Base-by-base conservation (phyloP, 1,140 invertebrate genomes). In the Caenorhabditis latens region DNA sequence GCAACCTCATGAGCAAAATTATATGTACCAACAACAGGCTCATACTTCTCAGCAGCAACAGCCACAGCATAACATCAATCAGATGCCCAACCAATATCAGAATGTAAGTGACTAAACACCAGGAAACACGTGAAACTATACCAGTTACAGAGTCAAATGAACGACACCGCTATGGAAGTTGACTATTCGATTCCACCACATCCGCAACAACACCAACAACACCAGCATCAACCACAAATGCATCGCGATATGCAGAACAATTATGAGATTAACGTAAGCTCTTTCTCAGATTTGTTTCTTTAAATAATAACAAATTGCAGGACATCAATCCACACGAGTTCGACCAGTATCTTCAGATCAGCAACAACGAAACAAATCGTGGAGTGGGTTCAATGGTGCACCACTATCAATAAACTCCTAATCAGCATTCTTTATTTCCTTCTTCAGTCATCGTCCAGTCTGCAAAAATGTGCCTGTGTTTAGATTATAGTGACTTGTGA, bases 401-500 rank as follows among this genome's bases (percentile, higher is more conserved):
- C n/a, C 71, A 79, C 19, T 79, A 79, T 79, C 71, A 79, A 79
- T 79, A 50, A 79, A 21, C 24, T 32, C 53, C 71, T 79, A 79
- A 79, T 79, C 71, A 53, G 71, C 46, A 71, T 32, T 32, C 32
- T 32, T 32, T 13, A 63, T 32, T n/a, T 19, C n/a, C n/a, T 58
- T 58, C 19, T 58, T 58, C 19, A 53, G 6, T 58, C 55, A 58
- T 58, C 19, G 55, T 21, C 61, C 61, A 63, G 61, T 63, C 55
- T 53, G 6, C 55, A 58, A 63, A 63, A 14, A 11, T 63, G 61
- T 63, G 61, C 65, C 65, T 71, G 65, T 71, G 65, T 71, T 16
- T 71, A 71, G 40, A 71, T 71, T 71, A 71, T 71, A 71, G 65
- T n/a, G 65, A 71, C 65, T 71, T 71, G 65, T 71, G 65, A 43